Evolutionary conservation across 2,797 vertebrate species (phyloP).

Genomic region (Chrosomus eos): DNA sequence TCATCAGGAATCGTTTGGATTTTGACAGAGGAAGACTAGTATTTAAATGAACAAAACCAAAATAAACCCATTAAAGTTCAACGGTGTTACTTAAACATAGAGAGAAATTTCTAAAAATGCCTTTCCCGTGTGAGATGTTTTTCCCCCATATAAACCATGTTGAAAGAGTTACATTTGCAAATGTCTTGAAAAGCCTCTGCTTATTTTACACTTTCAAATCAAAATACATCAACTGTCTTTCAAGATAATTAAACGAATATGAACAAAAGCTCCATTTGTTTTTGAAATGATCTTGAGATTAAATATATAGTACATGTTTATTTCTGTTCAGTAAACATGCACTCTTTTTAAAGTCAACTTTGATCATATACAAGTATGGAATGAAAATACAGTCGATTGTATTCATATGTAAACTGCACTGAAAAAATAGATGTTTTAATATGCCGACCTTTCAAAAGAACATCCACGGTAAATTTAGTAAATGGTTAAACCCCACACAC

Average conservation of each 20-base stretch:
- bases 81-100: too few species aligned
- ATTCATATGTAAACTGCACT: neutral
- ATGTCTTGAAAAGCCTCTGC: neutral
- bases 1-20: too few species aligned
- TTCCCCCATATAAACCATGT: neutral
- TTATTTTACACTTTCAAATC: conserved; percentile 2
- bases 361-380: neutral
- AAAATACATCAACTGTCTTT: conserved; percentile 1
- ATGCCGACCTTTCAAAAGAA: neutral
- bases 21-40: neutral
- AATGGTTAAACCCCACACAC: neutral
- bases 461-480: neutral
- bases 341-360: neutral
- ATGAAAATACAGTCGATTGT: neutral
- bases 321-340: neutral
- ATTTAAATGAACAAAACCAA: neutral
- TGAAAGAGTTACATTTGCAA: conserved; percentile 2
- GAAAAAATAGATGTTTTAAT: neutral
- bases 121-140: neutral
- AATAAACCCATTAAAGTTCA: neutral
- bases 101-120: neutral
- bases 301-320: neutral
- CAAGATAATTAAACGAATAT: neutral
- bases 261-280: neutral
- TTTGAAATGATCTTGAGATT: neutral